Percentiles rank a stretch among this genome's conserved stretches.
Conservation (phyloP, 2,797 vertebrate species). For the Hapalemur alaotrensis region DNA sequence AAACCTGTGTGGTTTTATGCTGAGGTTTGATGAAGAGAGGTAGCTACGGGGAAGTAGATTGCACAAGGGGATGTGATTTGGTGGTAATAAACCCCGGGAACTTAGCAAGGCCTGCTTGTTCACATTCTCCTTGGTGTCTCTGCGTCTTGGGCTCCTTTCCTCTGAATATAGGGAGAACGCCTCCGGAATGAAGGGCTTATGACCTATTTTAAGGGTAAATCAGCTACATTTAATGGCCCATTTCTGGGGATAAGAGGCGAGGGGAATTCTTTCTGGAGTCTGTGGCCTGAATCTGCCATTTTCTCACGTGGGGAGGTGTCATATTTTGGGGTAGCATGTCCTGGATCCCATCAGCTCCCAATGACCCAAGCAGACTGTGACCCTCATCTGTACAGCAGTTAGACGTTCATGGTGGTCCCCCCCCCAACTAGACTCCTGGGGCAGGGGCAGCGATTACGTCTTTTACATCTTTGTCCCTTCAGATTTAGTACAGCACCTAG, state of each 20-base stretch:
- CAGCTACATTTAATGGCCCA: background rate
- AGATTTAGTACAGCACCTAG: background rate
- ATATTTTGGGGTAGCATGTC: background rate
- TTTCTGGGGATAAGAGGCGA: background rate
- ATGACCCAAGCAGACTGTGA: background rate
- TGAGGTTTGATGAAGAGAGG: background rate
- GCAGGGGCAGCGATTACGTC: background rate
- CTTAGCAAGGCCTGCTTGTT: background rate
- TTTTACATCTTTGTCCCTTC: background rate
- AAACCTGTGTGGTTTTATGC: background rate
- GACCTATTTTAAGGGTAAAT: background rate
- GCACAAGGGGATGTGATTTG: background rate
- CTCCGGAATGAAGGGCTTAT: background rate
- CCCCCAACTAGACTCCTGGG: background rate
- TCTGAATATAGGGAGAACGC: background rate
- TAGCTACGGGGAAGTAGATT: background rate
- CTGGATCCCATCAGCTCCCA: background rate
- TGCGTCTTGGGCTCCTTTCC: background rate
- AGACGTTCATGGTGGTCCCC: accelerated
- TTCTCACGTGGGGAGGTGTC: background rate
- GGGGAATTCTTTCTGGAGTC: background rate
- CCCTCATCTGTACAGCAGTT: background rate
- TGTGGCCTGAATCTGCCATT: background rate
- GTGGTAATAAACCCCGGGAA: background rate
- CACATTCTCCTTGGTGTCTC: background rate